Conservation (phyloP, 2,797 vertebrate species). For the Sebastes vulpes region DNA sequence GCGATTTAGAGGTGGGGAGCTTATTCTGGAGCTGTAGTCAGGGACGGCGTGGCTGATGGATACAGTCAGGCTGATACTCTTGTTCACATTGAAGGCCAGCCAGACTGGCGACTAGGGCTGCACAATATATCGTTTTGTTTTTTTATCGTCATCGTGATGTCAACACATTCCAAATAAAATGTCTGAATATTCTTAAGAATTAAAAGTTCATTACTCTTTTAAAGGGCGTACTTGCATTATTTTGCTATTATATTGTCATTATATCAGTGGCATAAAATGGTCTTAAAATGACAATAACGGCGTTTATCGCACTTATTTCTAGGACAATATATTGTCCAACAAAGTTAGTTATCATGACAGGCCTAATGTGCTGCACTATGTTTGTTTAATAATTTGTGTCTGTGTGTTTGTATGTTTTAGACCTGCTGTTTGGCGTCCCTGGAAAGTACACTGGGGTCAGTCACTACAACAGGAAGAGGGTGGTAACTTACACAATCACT, state of each 20-base stretch:
- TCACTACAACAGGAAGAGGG: slow-evolving; percentile 89
- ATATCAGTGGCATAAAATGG: not conserved
- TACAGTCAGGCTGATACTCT: not conserved
- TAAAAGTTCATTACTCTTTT: not conserved
- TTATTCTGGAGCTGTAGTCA: slow-evolving; percentile 11
- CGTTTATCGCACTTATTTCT: not conserved
- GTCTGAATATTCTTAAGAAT: not conserved
- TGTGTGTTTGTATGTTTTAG: slow-evolving; percentile 76
- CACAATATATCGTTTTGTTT: no score
- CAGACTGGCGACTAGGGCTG: not conserved
- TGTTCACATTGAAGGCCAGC: not conserved
- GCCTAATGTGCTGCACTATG: not conserved
- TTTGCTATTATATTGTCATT: not conserved
- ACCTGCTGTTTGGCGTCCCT: slow-evolving; percentile 94
- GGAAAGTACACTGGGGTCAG: slow-evolving; percentile 93
- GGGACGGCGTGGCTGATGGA: not conserved
- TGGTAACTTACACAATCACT: slow-evolving; percentile 94
- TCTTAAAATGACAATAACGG: not conserved
- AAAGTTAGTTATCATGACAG: not conserved
- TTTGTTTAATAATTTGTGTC: not conserved
- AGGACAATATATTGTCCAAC: not conserved
- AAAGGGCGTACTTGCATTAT: not conserved
- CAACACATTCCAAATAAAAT: no score
- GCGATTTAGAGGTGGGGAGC: slow-evolving; percentile 27
- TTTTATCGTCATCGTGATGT: no score